These are phyloP conservation scores for Hyperopisus bebe DNA, from an alignment of 2,113 vertebrate species.

Conservation along the genomic window DNA sequence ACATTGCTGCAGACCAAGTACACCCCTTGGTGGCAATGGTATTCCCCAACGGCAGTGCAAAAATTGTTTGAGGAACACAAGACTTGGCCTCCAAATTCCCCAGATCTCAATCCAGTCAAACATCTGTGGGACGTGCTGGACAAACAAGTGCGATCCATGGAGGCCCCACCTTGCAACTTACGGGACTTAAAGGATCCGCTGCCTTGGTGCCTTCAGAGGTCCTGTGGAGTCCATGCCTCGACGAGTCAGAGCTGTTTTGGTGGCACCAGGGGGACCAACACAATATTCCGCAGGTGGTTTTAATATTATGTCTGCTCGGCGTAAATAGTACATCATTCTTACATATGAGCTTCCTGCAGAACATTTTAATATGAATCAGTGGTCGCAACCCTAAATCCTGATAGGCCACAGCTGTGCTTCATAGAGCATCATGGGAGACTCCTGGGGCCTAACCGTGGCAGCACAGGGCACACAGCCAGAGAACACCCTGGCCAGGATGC, in stretches of 20 bases:
- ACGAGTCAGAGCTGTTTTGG: background rate
- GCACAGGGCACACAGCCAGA: background rate
- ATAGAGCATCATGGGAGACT: background rate
- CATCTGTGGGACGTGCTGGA: background rate
- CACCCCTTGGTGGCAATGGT: background rate
- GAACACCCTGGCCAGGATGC: background rate
- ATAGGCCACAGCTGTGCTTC: background rate
- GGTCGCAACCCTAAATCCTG: background rate
- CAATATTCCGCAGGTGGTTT: background rate
- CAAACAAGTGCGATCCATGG: background rate
- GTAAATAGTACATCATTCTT: background rate
- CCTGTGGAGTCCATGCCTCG: background rate
- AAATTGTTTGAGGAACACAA: background rate
- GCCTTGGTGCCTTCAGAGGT: background rate
- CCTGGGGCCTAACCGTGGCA: background rate
- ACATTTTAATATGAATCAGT: background rate
- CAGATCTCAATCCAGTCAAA: background rate
- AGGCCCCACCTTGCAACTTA: background rate
- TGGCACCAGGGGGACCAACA: background rate
- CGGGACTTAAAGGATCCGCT: background rate
- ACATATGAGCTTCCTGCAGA: background rate
- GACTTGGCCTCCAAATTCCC: background rate
- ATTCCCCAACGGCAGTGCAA: background rate
- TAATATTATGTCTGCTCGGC: background rate
- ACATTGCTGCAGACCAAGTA: background rate